Conservation (phyloP, 2,113 vertebrate genomes). For the Hippocampus mohnikei region DNA sequence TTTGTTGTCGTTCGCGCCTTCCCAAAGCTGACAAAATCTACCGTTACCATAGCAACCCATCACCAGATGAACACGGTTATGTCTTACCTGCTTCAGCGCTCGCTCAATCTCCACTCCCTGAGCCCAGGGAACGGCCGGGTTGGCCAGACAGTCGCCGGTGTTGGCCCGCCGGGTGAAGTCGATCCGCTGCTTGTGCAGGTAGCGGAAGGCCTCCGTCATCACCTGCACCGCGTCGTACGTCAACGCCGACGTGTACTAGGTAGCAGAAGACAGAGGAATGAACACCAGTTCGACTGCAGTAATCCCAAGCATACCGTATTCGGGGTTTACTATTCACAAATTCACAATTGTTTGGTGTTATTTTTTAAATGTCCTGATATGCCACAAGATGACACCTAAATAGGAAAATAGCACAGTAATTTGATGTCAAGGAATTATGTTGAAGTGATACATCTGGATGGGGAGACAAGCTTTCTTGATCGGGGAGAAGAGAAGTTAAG, state of each 20-base stretch:
- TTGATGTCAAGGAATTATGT: no score
- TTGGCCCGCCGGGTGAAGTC: conserved; percentile 93
- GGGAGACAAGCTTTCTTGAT: no score
- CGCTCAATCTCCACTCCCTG: conserved; percentile 97
- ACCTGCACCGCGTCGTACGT: conserved; percentile 97
- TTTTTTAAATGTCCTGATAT: neutral
- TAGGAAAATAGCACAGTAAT: no score
- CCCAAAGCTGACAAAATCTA: conserved; percentile 8
- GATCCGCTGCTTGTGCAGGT: conserved; percentile 91
- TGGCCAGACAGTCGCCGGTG: conserved; percentile 95
- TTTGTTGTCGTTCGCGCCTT: conserved; percentile 11
- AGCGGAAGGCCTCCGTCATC: conserved; percentile 96
- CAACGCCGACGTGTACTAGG: conserved; percentile 92
- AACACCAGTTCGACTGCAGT: neutral
- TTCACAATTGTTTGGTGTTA: no score
- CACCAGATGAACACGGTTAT: neutral
- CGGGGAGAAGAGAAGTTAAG: no score
- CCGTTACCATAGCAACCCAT: conserved; percentile 40
- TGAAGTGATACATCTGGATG: no score
- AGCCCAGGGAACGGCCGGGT: conserved; percentile 96
- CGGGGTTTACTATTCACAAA: no score
- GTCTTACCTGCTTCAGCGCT: conserved; percentile 87
- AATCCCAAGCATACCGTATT: no score
- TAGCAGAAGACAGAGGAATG: neutral
- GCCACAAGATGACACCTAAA: no score